These are phyloP conservation scores for Agriotes lineatus DNA, from an alignment of 2,888 invertebrate species.

Conservation along the genomic window DNA sequence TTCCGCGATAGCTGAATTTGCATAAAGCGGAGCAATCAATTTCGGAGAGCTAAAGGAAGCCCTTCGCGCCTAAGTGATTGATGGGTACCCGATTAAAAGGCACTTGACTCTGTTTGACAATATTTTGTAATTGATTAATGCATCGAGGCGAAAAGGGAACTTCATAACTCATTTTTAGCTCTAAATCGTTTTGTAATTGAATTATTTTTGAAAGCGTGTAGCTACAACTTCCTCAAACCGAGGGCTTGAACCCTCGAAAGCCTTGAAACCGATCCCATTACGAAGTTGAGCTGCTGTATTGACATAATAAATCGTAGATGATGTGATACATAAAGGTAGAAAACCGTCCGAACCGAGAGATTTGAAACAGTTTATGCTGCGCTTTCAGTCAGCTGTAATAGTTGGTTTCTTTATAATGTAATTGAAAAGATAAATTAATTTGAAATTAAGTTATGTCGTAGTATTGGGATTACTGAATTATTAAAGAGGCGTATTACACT, in stretches of 20 bases:
- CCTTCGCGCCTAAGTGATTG: slow-evolving; percentile 13
- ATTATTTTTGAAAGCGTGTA: slow-evolving; percentile 22
- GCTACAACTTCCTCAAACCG: slow-evolving; percentile 14
- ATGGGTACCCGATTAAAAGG: slow-evolving; percentile 20
- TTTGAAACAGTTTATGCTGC: neutral
- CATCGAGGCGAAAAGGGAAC: slow-evolving; percentile 12
- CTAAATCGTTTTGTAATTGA: slow-evolving; percentile 20
- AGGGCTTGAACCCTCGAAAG: neutral
- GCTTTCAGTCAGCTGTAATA: too few relatives aligned
- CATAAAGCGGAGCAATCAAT: slow-evolving; percentile 25
- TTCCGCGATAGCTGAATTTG: slow-evolving; percentile 16
- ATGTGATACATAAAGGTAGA: neutral
- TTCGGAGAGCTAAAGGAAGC: slow-evolving; percentile 12
- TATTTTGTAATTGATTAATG: slow-evolving; percentile 31
- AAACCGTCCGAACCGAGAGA: neutral
- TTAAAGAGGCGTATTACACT: too few relatives aligned
- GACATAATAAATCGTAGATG: slow-evolving; percentile 13
- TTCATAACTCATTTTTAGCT: slow-evolving; percentile 25
- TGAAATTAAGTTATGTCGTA: too few relatives aligned
- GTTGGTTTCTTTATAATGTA: too few relatives aligned
- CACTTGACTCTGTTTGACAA: slow-evolving; percentile 23
- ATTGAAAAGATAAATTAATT: too few relatives aligned
- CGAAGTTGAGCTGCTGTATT: slow-evolving; percentile 11
- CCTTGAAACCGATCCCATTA: slow-evolving; percentile 7
- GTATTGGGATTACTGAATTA: too few relatives aligned